Percentiles rank a stretch among this genome's conserved stretches.
Evolutionary conservation across 37 sponge, comb jelly and placozoan species (phyloP).

Genomic region (Halisarca cf. caerulea): DNA sequence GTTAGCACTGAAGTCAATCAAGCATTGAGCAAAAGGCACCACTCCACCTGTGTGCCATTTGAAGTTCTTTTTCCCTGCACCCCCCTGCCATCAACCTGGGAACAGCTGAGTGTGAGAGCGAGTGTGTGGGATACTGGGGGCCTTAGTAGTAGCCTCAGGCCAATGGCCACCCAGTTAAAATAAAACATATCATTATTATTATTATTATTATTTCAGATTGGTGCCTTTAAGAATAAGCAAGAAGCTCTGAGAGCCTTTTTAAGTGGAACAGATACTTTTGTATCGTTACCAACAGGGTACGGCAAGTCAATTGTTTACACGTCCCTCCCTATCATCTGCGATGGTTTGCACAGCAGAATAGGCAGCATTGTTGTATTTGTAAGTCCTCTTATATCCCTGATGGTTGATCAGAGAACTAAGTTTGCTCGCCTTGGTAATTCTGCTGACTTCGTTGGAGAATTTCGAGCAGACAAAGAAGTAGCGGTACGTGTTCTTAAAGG

Average conservation of each 20-base stretch:
- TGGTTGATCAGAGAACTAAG: conserved; percentile 51
- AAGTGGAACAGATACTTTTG: neutral
- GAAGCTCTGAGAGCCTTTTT: neutral
- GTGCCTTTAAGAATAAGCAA: neutral
- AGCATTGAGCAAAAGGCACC: no score
- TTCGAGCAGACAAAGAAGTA: conserved; percentile 25
- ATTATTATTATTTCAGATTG: neutral
- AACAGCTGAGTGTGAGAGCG: no score
- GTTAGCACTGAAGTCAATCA: no score
- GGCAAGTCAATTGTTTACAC: conserved; percentile 8
- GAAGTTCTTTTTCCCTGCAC: no score
- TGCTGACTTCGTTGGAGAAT: conserved; percentile 60
- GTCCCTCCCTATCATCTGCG: conserved; percentile 14
- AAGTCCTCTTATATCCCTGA: conserved; percentile 49
- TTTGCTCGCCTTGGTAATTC: conserved; percentile 24
- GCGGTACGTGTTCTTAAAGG: conserved; percentile 14
- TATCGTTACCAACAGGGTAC: conserved; percentile 12
- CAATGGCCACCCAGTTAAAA: no score
- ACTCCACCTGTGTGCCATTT: no score
- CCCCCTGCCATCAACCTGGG: no score
- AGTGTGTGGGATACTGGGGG: no score
- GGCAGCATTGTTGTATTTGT: conserved; percentile 43
- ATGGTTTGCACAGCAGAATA: neutral
- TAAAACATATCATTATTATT: no score
- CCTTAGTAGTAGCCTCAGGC: no score